Conservation (phyloP, 37 sponge, comb jelly and placozoan species). For the Crambe crambe region DNA sequence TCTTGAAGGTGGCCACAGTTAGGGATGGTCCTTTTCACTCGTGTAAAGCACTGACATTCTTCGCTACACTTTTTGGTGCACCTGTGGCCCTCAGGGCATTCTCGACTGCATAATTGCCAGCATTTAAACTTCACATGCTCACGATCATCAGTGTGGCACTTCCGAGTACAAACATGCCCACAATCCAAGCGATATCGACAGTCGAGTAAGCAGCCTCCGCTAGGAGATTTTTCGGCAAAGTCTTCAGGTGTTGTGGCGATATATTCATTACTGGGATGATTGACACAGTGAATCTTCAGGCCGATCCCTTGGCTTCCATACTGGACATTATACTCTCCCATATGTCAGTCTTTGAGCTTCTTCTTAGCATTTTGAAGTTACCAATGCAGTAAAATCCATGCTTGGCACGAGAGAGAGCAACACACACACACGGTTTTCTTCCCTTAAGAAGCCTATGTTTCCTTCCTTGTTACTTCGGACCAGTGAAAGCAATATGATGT, state of each 20-base stretch:
- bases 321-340: constrained; percentile 68
- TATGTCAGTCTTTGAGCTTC: constrained; percentile 24
- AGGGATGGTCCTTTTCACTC: constrained; percentile 36
- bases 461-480: constrained; percentile 70
- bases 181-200: constrained; percentile 68
- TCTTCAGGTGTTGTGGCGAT: constrained; percentile 35
- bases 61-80: constrained; percentile 31
- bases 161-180: constrained; percentile 66
- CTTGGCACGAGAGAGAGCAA: constrained; percentile 93
- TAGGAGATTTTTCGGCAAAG: constrained; percentile 51
- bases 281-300: constrained; percentile 72
- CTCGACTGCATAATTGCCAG: constrained; percentile 38
- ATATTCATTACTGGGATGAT: constrained; percentile 61
- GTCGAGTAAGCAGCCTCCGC: constrained; percentile 71
- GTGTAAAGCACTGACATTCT: constrained; percentile 24
- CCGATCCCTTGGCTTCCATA: constrained; percentile 39
- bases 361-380: constrained; percentile 72
- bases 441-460: constrained; percentile 81
- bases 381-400: constrained; percentile 92
- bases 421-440: constrained; percentile 91
- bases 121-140: constrained; percentile 72
- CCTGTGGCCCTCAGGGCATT: constrained; percentile 37
- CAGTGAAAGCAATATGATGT: constrained; percentile 86
- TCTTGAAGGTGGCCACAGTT: constrained; percentile 46
- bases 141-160: constrained; percentile 64